Conservation (phyloP, 2,797 vertebrate species). For the Tapera naevia region DNA sequence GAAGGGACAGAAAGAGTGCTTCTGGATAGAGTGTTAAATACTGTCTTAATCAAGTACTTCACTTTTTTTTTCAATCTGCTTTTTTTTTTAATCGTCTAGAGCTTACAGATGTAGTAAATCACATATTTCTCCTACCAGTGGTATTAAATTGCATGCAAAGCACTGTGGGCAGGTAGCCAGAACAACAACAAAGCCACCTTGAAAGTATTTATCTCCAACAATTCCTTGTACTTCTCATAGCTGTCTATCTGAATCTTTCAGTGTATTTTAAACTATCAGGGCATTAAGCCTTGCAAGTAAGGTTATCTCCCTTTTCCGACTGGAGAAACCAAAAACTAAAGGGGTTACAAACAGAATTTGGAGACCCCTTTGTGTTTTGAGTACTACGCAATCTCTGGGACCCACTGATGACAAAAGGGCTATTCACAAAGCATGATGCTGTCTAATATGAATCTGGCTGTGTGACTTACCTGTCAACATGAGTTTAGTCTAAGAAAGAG, state of each 20-base stretch:
- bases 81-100: not conserved
- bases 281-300: not conserved
- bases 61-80: not conserved
- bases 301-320: not conserved
- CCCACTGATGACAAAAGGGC: not conserved
- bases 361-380: not conserved
- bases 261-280: not conserved
- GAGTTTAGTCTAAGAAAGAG: not conserved
- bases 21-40: not conserved
- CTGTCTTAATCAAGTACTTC: not conserved
- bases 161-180: slow-evolving; percentile 2
- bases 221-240: not conserved
- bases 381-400: not conserved
- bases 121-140: not conserved
- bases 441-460: not conserved
- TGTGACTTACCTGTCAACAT: not conserved
- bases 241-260: not conserved
- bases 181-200: slow-evolving; percentile 13
- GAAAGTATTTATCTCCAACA: not conserved
- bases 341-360: not conserved
- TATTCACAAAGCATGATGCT: not conserved
- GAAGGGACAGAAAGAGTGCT: not conserved
- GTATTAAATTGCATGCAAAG: not conserved
- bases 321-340: not conserved
- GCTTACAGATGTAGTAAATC: not conserved